A percentile compares a stretch with the other conserved stretches of the same genome.
Evolutionary conservation across 64 coral and sea anemone species (phyloP).

Genomic region (Montipora cactus): DNA sequence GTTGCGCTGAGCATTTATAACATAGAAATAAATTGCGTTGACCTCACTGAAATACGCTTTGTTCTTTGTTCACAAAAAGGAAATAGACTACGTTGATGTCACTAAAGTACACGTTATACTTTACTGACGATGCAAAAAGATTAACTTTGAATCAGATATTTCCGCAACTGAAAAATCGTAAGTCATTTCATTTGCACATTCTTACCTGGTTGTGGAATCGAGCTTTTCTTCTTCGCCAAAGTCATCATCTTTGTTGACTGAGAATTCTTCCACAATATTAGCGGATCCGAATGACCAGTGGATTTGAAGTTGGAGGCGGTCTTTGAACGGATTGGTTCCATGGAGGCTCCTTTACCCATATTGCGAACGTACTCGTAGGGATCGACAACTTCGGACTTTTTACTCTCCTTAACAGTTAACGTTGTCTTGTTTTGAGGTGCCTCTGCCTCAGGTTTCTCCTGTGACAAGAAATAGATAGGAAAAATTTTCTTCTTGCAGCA

Average conservation of each 20-base stretch:
- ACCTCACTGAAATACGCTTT: no score
- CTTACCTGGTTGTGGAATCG: constrained; percentile 85
- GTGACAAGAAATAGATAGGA: not conserved
- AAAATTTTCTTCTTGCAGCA: not conserved
- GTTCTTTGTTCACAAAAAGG: no score
- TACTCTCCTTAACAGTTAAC: constrained; percentile 17
- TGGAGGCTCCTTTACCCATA: constrained; percentile 80
- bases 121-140: no score
- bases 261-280: constrained; percentile 89
- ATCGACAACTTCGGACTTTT: constrained; percentile 83
- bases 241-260: constrained; percentile 55
- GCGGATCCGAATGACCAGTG: constrained; percentile 69
- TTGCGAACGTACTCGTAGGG: constrained; percentile 93
- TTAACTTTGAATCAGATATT: no score
- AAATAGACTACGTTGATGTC: no score
- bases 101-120: no score
- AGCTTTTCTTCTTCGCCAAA: constrained; percentile 82
- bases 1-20: no score
- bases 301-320: constrained; percentile 66
- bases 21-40: no score
- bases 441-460: constrained; percentile 20
- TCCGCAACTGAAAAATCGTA: no score
- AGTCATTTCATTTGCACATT: not conserved
- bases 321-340: constrained; percentile 84
- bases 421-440: constrained; percentile 18